These are phyloP conservation scores for Drosophila algonquin DNA, from an alignment of 2,888 invertebrate species.

Conservation along the genomic window DNA sequence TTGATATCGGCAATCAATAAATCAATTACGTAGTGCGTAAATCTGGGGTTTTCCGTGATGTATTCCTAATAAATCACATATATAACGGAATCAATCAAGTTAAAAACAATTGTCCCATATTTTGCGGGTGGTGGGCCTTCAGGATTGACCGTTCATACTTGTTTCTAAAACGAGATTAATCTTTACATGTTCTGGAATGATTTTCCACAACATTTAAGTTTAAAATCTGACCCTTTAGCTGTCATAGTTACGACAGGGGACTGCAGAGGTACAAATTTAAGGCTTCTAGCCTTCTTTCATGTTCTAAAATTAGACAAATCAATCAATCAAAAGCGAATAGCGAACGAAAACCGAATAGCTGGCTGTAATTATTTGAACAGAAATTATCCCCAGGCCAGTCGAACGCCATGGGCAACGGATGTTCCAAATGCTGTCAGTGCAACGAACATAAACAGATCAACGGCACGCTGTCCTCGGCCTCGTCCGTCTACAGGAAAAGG, in stretches of 20 bases:
- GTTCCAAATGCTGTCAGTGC: conserved; percentile 84
- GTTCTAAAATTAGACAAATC: conserved; percentile 3
- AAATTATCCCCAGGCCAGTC: background rate
- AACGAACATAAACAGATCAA: conserved; percentile 82
- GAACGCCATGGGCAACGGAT: conserved; percentile 83
- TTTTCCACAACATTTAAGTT: background rate
- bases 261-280: background rate
- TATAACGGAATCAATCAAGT: too few species aligned
- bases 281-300: background rate
- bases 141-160: background rate
- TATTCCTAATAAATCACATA: conserved; percentile 61
- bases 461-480: conserved; percentile 82
- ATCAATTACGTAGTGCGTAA: conserved; percentile 18
- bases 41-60: conserved; percentile 47
- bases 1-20: background rate
- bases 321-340: conserved; percentile 2
- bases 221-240: background rate
- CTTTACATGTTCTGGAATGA: too few species aligned
- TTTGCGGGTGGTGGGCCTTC: conserved; percentile 24
- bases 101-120: conserved; percentile 10
- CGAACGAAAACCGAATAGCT: background rate
- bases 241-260: background rate
- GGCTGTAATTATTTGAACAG: background rate
- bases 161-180: too few species aligned
- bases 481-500: conserved; percentile 84